Percentiles rank a stretch among this genome's conserved stretches.
Evolutionary conservation across 1,140 invertebrate species (phyloP).

Genomic region (Gonioctena quinquepunctata): DNA sequence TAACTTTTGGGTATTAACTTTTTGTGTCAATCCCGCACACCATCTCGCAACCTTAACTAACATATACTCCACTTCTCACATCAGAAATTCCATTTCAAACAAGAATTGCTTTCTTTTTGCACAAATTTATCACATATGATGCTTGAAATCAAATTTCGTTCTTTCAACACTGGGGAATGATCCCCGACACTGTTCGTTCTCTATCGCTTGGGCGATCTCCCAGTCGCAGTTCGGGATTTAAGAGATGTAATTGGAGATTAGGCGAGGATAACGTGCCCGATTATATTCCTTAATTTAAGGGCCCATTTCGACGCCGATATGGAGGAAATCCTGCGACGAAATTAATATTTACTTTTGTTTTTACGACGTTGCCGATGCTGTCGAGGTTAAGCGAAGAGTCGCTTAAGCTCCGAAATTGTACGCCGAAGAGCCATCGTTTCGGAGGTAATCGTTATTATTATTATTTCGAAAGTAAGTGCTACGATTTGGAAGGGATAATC

Average conservation of each 20-base stretch:
- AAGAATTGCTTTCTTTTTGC: background rate
- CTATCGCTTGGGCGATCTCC: background rate
- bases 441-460: background rate
- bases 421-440: background rate
- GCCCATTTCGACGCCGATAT: constrained; percentile 9
- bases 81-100: no score
- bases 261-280: constrained; percentile 30
- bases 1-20: no score
- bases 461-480: no score
- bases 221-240: constrained; percentile 24
- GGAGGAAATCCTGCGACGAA: constrained; percentile 9
- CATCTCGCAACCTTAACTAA: no score
- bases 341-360: constrained; percentile 38
- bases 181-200: background rate
- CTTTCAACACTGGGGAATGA: background rate
- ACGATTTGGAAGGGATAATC: no score
- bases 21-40: no score
- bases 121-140: background rate
- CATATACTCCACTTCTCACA: no score
- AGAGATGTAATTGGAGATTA: constrained; percentile 39
- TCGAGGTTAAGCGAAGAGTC: background rate
- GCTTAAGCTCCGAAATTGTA: background rate
- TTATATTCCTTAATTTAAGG: constrained; percentile 39
- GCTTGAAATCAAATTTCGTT: background rate
- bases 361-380: constrained; percentile 5